phyloP scores from a whole-genome alignment of 2,113 vertebrate genomes.

The Heloderma charlesbogerti region DNA sequence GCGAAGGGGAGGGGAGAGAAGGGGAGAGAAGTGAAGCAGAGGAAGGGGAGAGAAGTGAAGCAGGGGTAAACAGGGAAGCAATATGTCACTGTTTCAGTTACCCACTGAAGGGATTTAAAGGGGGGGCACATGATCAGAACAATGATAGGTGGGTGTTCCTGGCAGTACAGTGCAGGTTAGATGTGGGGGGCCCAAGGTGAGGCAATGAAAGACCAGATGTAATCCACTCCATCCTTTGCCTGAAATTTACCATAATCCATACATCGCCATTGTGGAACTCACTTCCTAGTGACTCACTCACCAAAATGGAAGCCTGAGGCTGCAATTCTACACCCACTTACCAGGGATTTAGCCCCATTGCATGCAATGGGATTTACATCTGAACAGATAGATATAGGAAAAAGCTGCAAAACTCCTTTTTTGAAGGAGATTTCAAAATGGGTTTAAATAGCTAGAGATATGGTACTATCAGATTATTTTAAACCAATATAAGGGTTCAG shows the following conservation, averaged over 20 bases:
- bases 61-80: background rate
- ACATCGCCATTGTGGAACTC: background rate
- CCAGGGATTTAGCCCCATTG: background rate
- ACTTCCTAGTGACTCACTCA: no score
- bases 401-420: no score
- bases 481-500: no score
- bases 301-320: background rate
- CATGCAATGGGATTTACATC: background rate
- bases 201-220: no score
- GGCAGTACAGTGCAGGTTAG: no score
- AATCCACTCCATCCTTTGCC: background rate
- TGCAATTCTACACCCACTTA: background rate
- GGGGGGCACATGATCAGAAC: background rate
- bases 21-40: no score
- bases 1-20: no score
- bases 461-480: no score
- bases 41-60: background rate
- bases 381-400: no score
- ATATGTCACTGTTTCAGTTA: background rate
- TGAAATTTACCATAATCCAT: background rate
- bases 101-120: background rate
- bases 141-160: background rate
- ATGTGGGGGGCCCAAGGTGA: no score
- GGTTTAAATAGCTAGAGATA: no score
- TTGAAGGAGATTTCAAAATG: no score